phyloP scores from a whole-genome alignment of 2,797 vertebrate genomes.

The Gobio occitaniae region DNA sequence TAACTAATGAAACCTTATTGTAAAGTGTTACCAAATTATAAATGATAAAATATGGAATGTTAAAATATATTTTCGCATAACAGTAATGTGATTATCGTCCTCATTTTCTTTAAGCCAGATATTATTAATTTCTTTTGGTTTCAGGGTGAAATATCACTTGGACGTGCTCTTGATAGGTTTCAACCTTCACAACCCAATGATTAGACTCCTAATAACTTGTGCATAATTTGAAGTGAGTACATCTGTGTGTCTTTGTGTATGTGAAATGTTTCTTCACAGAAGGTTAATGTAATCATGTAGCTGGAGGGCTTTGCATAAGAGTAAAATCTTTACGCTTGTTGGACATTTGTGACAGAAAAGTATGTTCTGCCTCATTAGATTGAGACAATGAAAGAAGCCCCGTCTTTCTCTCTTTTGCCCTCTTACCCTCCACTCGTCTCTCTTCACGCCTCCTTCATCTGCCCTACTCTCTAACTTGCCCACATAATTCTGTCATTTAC shows the following conservation, averaged over 20 bases:
- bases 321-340: background rate
- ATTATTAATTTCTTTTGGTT: background rate
- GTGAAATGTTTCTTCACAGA: conserved; percentile 2
- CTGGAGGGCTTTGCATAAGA: background rate
- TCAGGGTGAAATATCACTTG: background rate
- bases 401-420: background rate
- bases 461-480: background rate
- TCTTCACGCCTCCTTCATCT: conserved; percentile 15
- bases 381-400: conserved; percentile 27
- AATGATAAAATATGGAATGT: background rate
- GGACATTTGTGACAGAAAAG: conserved; percentile 17
- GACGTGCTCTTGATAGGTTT: background rate
- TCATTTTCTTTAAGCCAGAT: background rate
- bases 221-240: background rate
- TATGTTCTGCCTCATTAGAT: conserved; percentile 50
- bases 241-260: background rate
- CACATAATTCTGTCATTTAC: conserved; percentile 15
- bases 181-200: background rate
- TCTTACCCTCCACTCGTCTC: background rate
- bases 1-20: no score
- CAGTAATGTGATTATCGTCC: background rate
- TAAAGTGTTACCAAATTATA: no score
- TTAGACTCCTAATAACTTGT: background rate
- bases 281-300: conserved; percentile 37
- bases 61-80: background rate